phyloP scores from a whole-genome alignment of 2,113 vertebrate genomes.

The Alligator mississippiensis region DNA sequence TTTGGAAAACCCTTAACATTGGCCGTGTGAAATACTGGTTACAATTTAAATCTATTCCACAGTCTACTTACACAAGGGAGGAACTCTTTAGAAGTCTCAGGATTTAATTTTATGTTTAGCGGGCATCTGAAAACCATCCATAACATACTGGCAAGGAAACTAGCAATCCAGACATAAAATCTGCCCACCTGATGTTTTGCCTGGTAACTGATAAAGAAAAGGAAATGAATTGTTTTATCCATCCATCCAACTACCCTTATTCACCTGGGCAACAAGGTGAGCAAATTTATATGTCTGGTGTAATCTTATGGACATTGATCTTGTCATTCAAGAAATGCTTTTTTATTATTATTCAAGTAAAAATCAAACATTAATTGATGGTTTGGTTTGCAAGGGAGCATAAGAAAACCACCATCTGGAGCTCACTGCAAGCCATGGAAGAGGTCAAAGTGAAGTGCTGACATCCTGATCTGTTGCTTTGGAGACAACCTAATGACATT shows the following conservation, averaged over 20 bases:
- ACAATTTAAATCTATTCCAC: not conserved
- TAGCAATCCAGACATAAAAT: not conserved
- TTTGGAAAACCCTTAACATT: not conserved
- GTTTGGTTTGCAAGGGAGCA: not conserved
- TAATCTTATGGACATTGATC: not conserved
- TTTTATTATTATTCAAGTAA: not conserved
- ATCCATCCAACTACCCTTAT: not conserved
- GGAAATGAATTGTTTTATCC: not conserved
- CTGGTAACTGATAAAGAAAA: not conserved
- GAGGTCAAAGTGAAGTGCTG: not conserved
- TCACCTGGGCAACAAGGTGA: not conserved
- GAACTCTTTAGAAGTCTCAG: not conserved
- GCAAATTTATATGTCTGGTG: not conserved
- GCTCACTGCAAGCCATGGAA: not conserved
- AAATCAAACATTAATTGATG: not conserved
- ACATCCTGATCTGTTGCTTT: conserved; percentile 18
- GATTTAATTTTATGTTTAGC: not conserved
- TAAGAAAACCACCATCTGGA: not conserved
- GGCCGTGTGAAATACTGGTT: not conserved
- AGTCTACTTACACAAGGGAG: not conserved
- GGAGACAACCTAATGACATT: conserved; percentile 1
- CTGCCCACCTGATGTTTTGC: not conserved
- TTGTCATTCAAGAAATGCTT: not conserved
- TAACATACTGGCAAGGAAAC: not conserved
- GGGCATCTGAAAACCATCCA: not conserved